These are phyloP conservation scores for Orthonevra nobilis DNA, from an alignment of 2,888 invertebrate species.

Conservation along the genomic window DNA sequence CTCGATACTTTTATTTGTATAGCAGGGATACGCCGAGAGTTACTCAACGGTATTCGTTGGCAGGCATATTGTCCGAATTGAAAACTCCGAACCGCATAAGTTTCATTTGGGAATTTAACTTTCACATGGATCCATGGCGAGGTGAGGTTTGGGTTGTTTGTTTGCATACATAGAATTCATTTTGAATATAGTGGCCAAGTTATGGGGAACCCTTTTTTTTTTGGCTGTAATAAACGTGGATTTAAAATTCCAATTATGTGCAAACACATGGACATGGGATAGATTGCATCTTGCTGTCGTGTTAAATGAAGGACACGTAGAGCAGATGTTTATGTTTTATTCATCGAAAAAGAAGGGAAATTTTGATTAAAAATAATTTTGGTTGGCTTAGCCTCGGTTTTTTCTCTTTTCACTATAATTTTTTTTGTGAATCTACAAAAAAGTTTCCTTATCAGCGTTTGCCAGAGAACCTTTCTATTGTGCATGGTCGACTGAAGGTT, in stretches of 20 bases:
- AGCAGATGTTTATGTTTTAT: no score
- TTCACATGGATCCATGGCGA: slow-evolving; percentile 24
- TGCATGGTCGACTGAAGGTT: no score
- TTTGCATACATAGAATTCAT: slow-evolving; percentile 18
- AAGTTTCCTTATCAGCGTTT: no score
- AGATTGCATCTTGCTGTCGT: no score
- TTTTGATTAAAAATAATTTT: no score
- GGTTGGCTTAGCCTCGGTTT: no score
- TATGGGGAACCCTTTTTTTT: background rate
- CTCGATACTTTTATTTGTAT: slow-evolving; percentile 29
- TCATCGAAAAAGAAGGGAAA: no score
- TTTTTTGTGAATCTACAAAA: no score
- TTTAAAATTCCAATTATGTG: slow-evolving; percentile 39
- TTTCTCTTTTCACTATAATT: no score
- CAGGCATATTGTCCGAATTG: slow-evolving; percentile 67
- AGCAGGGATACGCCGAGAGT: slow-evolving; percentile 11
- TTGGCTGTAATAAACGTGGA: background rate
- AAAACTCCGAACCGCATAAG: slow-evolving; percentile 61
- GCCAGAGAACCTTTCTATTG: no score
- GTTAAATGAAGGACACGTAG: no score
- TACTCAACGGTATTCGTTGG: slow-evolving; percentile 33
- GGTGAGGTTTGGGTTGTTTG: slow-evolving; percentile 25
- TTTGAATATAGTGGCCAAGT: slow-evolving; percentile 18
- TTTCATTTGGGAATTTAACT: slow-evolving; percentile 11
- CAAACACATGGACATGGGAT: background rate